phyloP scores from a whole-genome alignment of 2,888 invertebrate genomes.

The Sinodicranocentrus sp. region DNA sequence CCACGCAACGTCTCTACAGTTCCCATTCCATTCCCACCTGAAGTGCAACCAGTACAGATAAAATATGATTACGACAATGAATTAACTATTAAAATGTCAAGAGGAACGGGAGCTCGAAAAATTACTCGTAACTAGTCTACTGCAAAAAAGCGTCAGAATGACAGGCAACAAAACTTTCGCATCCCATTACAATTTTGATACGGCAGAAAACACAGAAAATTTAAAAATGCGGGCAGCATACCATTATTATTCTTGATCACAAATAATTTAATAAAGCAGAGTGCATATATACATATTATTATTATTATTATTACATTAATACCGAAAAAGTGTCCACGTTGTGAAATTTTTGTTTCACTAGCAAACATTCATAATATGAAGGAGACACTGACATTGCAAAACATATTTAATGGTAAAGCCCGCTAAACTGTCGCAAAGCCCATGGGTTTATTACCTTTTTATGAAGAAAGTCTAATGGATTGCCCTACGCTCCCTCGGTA shows the following conservation, averaged over 20 bases:
- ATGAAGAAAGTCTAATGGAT: conserved; percentile 69
- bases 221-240: background rate
- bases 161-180: conserved; percentile 7
- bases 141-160: no score
- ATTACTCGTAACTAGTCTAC: conserved; percentile 4
- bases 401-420: conserved; percentile 63
- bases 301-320: no score
- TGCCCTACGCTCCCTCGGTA: conserved; percentile 53
- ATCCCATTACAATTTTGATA: conserved; percentile 24
- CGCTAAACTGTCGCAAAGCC: conserved; percentile 59
- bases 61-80: conserved; percentile 45
- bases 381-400: conserved; percentile 40
- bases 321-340: background rate
- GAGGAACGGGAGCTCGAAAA: conserved; percentile 21
- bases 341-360: conserved; percentile 21
- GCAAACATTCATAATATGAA: conserved; percentile 30
- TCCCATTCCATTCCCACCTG: conserved; percentile 74
- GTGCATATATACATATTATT: no score
- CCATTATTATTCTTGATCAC: background rate
- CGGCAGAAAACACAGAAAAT: background rate
- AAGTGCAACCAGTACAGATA: background rate
- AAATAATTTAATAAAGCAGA: background rate
- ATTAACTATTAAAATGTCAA: conserved; percentile 66
- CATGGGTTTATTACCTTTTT: conserved; percentile 65
- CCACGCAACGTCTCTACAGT: conserved; percentile 72